A percentile compares a stretch with the other conserved stretches of the same genome.
Conservation (phyloP, 2,113 vertebrate genomes). For the Spea multiplicata region DNA sequence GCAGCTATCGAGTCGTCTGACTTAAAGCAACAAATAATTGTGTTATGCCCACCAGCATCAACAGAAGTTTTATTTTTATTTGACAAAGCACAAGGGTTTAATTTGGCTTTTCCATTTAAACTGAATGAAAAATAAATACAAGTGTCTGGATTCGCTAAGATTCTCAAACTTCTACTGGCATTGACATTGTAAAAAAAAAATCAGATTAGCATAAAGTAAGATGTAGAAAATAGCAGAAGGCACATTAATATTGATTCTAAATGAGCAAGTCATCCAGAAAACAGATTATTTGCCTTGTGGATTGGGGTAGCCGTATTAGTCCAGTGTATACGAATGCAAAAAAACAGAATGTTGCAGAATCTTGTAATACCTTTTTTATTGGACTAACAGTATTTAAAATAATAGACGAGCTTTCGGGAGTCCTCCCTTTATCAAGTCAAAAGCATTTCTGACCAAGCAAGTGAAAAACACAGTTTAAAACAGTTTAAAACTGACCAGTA, state of each 20-base stretch:
- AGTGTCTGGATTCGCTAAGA: background rate
- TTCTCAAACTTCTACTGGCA: background rate
- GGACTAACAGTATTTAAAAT: too few species aligned
- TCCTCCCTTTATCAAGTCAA: too few species aligned
- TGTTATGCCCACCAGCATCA: constrained; percentile 20
- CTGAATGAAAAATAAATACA: constrained; percentile 5
- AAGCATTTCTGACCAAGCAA: too few species aligned
- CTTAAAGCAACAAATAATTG: constrained; percentile 24
- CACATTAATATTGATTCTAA: constrained; percentile 11
- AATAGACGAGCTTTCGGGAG: too few species aligned
- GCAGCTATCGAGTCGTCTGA: background rate
- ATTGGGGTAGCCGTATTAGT: too few species aligned
- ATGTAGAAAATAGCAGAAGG: background rate
- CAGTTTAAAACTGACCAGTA: too few species aligned
- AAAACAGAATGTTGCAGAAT: too few species aligned
- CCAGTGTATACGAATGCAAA: too few species aligned
- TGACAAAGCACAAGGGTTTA: constrained; percentile 20
- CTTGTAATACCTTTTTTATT: too few species aligned
- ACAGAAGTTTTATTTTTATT: constrained; percentile 9
- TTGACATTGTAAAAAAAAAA: background rate
- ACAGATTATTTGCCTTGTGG: constrained; percentile 1
- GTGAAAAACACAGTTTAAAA: too few species aligned
- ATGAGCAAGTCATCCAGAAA: background rate
- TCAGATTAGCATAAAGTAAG: constrained; percentile 1
- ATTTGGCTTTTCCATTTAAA: constrained; percentile 17